phyloP scores from a whole-genome alignment of 2,113 vertebrate species.

The Nannobrachium achirus region DNA sequence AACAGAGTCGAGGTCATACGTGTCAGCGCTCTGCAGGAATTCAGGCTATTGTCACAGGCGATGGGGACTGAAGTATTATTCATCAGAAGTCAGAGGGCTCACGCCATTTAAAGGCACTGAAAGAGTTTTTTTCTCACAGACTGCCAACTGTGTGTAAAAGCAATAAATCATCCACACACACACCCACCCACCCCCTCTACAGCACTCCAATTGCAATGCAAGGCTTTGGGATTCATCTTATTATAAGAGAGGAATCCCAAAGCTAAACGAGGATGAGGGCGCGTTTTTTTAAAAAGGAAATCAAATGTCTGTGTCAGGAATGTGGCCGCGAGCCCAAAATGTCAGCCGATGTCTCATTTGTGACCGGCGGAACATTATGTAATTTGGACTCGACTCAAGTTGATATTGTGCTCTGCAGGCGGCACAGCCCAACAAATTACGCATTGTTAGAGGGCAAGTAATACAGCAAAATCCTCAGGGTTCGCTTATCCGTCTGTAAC shows the following conservation, averaged over 20 bases:
- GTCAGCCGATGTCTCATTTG: constrained; percentile 46
- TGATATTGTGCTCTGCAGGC: neutral
- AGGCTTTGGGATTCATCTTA: constrained; percentile 7
- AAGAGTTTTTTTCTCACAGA: constrained; percentile 36
- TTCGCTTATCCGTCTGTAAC: too few relatives aligned
- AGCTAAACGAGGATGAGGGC: constrained; percentile 45
- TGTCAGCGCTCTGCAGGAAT: constrained; percentile 37
- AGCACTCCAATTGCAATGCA: constrained; percentile 56
- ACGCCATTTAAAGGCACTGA: constrained; percentile 35
- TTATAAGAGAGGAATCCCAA: constrained; percentile 6
- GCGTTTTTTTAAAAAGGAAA: constrained; percentile 61
- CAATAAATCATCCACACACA: constrained; percentile 49
- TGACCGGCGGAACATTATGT: constrained; percentile 36
- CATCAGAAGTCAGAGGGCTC: constrained; percentile 34
- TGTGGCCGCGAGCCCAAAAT: constrained; percentile 19
- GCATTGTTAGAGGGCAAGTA: constrained; percentile 60
- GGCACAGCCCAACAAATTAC: constrained; percentile 49
- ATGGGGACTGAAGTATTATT: constrained; percentile 12
- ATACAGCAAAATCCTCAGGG: too few relatives aligned
- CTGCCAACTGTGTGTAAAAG: constrained; percentile 36
- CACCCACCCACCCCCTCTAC: constrained; percentile 51
- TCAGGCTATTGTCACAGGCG: constrained; percentile 42
- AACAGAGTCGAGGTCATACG: constrained; percentile 26
- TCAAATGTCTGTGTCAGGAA: constrained; percentile 12
- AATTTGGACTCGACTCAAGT: neutral